These are phyloP conservation scores for Prenolepis imparis DNA, from an alignment of 2,888 invertebrate species.

Conservation along the genomic window DNA sequence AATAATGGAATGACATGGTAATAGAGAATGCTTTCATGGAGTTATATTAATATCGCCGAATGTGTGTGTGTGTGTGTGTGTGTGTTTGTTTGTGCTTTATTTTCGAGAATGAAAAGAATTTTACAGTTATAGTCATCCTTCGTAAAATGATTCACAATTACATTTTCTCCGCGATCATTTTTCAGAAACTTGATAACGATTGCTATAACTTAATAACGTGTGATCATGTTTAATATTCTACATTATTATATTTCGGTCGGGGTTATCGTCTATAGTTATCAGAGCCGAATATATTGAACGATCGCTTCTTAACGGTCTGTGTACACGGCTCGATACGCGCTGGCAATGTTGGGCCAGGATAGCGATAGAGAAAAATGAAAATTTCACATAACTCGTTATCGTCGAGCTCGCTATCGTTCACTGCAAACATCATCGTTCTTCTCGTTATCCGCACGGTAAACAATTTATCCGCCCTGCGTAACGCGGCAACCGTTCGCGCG, in stretches of 20 bases:
- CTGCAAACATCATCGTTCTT: constrained; percentile 57
- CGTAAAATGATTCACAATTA: constrained; percentile 15
- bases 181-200: constrained; percentile 22
- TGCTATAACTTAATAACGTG: constrained; percentile 35
- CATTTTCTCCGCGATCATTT: neutral
- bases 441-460: constrained; percentile 56
- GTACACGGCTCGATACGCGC: constrained; percentile 38
- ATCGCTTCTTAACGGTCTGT: constrained; percentile 50
- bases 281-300: constrained; percentile 46
- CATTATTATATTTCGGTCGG: constrained; percentile 32
- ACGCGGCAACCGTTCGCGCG: constrained; percentile 18
- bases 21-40: constrained; percentile 40
- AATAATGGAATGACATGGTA: constrained; percentile 35
- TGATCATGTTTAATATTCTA: constrained; percentile 17
- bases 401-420: constrained; percentile 46
- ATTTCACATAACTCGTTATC: constrained; percentile 56
- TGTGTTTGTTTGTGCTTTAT: neutral
- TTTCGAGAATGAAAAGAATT: constrained; percentile 18
- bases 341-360: constrained; percentile 31
- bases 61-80: no score
- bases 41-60: constrained; percentile 31
- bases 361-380: constrained; percentile 53
- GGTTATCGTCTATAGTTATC: constrained; percentile 29
- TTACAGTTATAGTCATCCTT: neutral
- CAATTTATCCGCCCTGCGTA: constrained; percentile 42